These are phyloP conservation scores for Blastomussa wellsi DNA, from an alignment of 92 coral and sea anemone species.

Conservation along the genomic window DNA sequence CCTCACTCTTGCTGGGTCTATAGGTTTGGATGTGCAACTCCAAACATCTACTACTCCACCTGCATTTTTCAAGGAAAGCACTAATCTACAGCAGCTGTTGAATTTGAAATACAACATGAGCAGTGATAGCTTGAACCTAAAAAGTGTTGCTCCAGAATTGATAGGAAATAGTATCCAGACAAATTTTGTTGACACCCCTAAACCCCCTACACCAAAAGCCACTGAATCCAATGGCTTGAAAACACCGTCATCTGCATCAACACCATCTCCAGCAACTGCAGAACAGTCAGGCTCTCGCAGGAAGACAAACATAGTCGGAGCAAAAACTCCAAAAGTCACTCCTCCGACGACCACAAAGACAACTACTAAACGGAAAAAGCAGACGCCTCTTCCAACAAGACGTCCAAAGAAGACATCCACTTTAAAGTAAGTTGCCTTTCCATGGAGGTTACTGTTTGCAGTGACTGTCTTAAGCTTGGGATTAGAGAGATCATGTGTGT, in stretches of 20 bases:
- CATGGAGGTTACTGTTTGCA: not conserved
- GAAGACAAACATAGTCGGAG: not conserved
- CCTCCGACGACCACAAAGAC: not conserved
- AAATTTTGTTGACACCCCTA: not conserved
- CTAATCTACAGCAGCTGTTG: constrained; percentile 84
- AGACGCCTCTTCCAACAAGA: not conserved
- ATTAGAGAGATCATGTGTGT: too few relatives aligned
- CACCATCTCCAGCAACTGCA: not conserved
- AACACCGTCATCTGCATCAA: not conserved
- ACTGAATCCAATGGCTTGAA: not conserved
- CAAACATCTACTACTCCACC: constrained; percentile 80
- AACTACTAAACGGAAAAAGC: not conserved
- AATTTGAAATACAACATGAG: constrained; percentile 83
- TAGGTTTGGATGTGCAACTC: constrained; percentile 63
- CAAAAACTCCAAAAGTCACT: not conserved
- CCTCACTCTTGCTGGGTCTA: constrained; percentile 44
- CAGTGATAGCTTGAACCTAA: constrained; percentile 44
- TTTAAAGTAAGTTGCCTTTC: not conserved
- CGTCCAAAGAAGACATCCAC: not conserved
- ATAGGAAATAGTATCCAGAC: not conserved
- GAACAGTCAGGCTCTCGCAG: not conserved
- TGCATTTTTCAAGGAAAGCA: constrained; percentile 76
- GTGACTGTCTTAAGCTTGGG: too few relatives aligned
- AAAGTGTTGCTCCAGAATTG: not conserved
- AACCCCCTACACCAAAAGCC: not conserved